Evolutionary conservation across 2,888 invertebrate species (phyloP).

Genomic region (Rhimphoctona megacephalus): DNA sequence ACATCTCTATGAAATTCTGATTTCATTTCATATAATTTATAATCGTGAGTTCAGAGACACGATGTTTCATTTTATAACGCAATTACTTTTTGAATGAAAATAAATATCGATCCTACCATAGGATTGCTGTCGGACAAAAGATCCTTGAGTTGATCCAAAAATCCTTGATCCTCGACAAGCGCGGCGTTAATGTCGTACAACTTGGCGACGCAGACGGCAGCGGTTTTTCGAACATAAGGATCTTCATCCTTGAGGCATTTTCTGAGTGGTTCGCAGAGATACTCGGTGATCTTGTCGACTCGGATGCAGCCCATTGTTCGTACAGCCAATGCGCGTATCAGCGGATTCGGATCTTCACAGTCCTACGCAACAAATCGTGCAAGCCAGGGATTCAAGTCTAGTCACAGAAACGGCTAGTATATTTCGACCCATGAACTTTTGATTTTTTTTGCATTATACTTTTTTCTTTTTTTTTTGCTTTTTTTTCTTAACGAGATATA

Average conservation of each 20-base stretch:
- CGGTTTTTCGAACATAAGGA: slow-evolving; percentile 99
- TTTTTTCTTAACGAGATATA: slow-evolving; percentile 76
- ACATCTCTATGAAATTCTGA: background rate
- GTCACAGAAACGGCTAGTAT: slow-evolving; percentile 83
- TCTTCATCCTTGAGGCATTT: slow-evolving; percentile 98
- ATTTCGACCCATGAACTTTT: slow-evolving; percentile 82
- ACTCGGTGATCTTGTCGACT: slow-evolving; percentile 99
- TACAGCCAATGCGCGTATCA: slow-evolving; percentile 99
- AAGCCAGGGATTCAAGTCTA: slow-evolving; percentile 85
- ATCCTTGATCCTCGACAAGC: slow-evolving; percentile 93
- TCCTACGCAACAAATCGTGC: slow-evolving; percentile 89
- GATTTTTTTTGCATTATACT: slow-evolving; percentile 68
- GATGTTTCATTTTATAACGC: too few relatives aligned
- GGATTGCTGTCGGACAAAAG: slow-evolving; percentile 99
- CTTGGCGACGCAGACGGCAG: slow-evolving; percentile 99
- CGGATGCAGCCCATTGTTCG: slow-evolving; percentile 99
- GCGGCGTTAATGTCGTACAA: slow-evolving; percentile 96
- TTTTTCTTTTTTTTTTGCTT: slow-evolving; percentile 70
- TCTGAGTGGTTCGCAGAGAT: slow-evolving; percentile 98
- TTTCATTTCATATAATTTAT: background rate
- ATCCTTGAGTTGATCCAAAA: slow-evolving; percentile 98
- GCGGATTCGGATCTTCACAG: slow-evolving; percentile 99
- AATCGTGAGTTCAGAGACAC: background rate
- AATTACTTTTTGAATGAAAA: background rate
- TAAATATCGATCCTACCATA: slow-evolving; percentile 89